Evolutionary conservation across 2,888 invertebrate species (phyloP).

Genomic region (Cephus runcator): DNA sequence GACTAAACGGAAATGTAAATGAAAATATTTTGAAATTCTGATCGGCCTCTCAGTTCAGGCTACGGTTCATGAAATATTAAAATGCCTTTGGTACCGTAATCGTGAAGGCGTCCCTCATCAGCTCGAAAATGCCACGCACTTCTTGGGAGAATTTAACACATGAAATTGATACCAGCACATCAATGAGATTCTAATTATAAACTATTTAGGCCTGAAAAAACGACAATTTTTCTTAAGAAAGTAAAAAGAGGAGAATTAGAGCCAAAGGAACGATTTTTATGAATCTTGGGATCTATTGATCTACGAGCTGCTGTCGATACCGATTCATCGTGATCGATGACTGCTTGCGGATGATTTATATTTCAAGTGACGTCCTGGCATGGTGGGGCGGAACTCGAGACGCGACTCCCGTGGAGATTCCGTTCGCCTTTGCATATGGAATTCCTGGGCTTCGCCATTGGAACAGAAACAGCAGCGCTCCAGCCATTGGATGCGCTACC

Average conservation of each 20-base stretch:
- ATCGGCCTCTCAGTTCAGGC: not conserved
- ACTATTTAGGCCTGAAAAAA: not conserved
- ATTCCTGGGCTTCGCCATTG: not conserved
- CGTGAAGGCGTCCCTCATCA: not conserved
- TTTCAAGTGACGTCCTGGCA: not conserved
- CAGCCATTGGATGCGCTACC: not conserved
- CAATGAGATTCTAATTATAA: not conserved
- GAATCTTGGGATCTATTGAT: not conserved
- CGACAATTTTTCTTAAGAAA: not conserved
- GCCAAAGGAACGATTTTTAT: not conserved
- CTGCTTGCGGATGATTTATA: not conserved
- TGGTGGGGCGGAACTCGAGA: not conserved
- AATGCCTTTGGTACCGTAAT: not conserved
- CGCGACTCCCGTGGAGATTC: not conserved
- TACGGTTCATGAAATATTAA: not conserved
- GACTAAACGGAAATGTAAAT: not conserved
- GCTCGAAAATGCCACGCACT: not conserved
- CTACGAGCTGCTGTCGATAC: not conserved
- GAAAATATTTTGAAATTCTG: not conserved
- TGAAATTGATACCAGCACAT: not conserved
- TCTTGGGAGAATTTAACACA: not conserved
- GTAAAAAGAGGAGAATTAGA: not conserved
- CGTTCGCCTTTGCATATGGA: not conserved
- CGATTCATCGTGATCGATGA: not conserved
- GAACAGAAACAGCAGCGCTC: not conserved